Base-by-base conservation (phyloP, 1,140 invertebrate genomes). In the Oryctes rhinoceros region DNA sequence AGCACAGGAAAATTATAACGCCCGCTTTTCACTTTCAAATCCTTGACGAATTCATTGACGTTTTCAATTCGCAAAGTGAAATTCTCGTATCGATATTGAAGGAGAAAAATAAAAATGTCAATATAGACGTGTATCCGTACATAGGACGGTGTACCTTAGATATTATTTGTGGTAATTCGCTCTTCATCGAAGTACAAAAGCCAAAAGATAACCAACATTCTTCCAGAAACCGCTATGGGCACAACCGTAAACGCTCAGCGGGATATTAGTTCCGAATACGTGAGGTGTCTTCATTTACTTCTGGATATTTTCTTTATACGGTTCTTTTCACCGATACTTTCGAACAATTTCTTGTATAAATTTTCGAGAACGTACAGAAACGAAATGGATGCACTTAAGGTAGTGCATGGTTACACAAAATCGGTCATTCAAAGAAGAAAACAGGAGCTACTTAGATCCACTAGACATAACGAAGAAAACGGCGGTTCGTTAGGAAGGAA, bases 21-120 rank as follows among this genome's bases (percentile, higher is more conserved):
- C 95, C 95, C 4, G 93, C 95, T 1, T 96, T 97, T 85, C 95
- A 97, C 87, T 96, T 96, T 85, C 92, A 94, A 84, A 95, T 96
- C 77, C 87, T 96, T n/a, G 91, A 95, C 77, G 89, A 94, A 81
- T 96, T 96, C 85, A 81, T 94, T 0, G 89, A 91, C 9, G 89
- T 94, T 0, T 95, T 96, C 85, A 92, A 94, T 84, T 89, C 91
- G 76, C 91, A 94, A 84, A 89, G 90, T 49, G 83, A 89, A 11
- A 89, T 91, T 18, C 88, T 96, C 80, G 86, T 91, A 0, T 79
- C 90, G 4, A 90, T 91, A 82, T 85, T 95, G 3, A 83, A 89
- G 74, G 83, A 88, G 49, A 88, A 92, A 78, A 87, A 86, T 67
- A 88, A 87, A 75, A 74, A 85, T 10, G 48, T 86, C 13, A 89